A percentile compares a stretch with the other conserved stretches of the same genome.
These are phyloP conservation scores for Pyrocephalus nanus DNA, from an alignment of 2,797 vertebrate genomes.

Conservation along the genomic window DNA sequence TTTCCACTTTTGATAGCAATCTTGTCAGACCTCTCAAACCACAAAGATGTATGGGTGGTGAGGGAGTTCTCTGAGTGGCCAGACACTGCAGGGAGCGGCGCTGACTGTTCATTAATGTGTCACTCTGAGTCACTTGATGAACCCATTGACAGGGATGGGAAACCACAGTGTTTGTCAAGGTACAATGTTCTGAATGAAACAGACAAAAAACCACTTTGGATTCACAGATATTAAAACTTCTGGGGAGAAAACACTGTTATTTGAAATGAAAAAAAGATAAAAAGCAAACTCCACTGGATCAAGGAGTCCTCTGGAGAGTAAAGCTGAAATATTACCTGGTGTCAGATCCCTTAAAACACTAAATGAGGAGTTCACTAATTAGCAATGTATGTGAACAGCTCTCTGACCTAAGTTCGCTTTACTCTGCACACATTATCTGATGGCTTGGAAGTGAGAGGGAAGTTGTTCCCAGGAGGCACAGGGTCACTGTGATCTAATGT, in stretches of 20 bases:
- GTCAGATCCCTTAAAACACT: neutral
- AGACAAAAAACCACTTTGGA: neutral
- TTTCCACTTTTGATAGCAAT: neutral
- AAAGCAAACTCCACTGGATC: neutral
- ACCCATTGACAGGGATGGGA: neutral
- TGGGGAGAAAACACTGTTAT: neutral
- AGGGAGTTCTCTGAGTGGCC: neutral
- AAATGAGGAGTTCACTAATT: constrained; percentile 7
- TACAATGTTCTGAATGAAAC: neutral
- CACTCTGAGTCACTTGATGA: constrained; percentile 36
- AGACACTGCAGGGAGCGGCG: neutral
- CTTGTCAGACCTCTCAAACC: constrained; percentile 22
- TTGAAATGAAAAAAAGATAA: neutral
- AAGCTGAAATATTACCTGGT: neutral
- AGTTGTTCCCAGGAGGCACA: neutral
- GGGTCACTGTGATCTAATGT: constrained; percentile 56
- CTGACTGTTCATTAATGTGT: neutral
- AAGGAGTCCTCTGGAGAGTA: neutral
- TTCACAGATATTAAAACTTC: neutral
- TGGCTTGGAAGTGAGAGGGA: constrained; percentile 18
- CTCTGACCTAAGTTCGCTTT: constrained; percentile 14
- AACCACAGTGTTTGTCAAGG: neutral
- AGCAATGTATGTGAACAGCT: neutral
- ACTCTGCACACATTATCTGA: neutral
- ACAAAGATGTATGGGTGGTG: neutral